Percentiles rank a stretch among this genome's conserved stretches.
These are phyloP conservation scores for Lamprologus lemairii DNA, from an alignment of 2,113 vertebrate species.

Conservation along the genomic window DNA sequence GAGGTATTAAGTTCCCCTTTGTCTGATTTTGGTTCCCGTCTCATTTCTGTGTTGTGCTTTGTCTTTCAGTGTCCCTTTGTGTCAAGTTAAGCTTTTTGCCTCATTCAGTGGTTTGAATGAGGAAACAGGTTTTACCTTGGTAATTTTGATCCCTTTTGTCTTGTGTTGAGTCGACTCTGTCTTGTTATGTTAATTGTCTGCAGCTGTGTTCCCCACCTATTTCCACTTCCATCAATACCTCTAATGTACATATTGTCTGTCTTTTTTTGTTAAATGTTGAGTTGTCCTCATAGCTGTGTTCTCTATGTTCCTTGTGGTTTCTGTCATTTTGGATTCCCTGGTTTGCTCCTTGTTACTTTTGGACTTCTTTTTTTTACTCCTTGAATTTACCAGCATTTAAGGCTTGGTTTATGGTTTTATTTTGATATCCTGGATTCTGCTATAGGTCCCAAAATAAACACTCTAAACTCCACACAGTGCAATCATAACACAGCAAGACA, in stretches of 20 bases:
- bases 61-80: neutral
- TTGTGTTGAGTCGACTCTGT: neutral
- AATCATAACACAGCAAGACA: neutral
- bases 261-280: neutral
- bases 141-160: neutral
- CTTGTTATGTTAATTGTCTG: neutral
- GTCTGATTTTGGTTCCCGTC: neutral
- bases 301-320: rapidly evolving
- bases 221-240: neutral
- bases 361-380: rapidly evolving
- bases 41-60: neutral
- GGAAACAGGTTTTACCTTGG: neutral
- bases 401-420: neutral
- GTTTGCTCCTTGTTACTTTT: neutral
- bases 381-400: neutral
- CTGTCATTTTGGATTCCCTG: neutral
- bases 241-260: rapidly evolving
- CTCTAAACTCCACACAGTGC: neutral
- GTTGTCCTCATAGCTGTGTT: neutral
- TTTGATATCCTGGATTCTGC: neutral
- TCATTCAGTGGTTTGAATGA: neutral
- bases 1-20: neutral
- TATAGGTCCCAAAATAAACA: neutral
- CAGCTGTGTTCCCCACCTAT: neutral
- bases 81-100: neutral